Evolutionary conservation across 2,797 vertebrate species (phyloP).

Genomic region (Channa striata): DNA sequence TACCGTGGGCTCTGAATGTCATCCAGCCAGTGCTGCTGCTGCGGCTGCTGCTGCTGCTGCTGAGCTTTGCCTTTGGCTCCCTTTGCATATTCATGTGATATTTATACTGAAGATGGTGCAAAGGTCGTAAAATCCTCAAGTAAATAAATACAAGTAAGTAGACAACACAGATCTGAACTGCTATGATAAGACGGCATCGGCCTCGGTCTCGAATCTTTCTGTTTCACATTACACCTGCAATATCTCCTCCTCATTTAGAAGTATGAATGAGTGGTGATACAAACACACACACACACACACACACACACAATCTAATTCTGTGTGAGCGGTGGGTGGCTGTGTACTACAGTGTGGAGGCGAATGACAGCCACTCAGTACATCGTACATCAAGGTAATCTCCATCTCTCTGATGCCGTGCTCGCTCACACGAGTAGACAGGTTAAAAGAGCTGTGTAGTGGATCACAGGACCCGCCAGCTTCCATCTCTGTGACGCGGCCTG

Average conservation of each 20-base stretch:
- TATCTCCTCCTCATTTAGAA: background rate
- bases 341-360: slow-evolving; percentile 2
- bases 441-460: slow-evolving; percentile 58
- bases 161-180: slow-evolving; percentile 3
- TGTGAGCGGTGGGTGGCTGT: slow-evolving; percentile 15
- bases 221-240: slow-evolving; percentile 6
- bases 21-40: slow-evolving; percentile 20
- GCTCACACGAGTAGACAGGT: slow-evolving; percentile 61
- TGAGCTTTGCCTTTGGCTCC: slow-evolving; percentile 38
- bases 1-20: slow-evolving; percentile 46
- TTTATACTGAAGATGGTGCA: slow-evolving; percentile 40
- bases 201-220: background rate
- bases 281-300: no score
- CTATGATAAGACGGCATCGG: background rate
- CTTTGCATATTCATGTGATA: slow-evolving; percentile 60
- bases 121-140: slow-evolving; percentile 39
- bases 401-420: slow-evolving; percentile 53
- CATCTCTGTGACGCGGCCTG: slow-evolving; percentile 40
- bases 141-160: slow-evolving; percentile 2
- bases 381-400: slow-evolving; percentile 56
- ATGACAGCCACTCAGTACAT: slow-evolving; percentile 43
- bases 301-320: slow-evolving; percentile 12
- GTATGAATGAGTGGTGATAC: background rate
- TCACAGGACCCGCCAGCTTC: slow-evolving; percentile 53
- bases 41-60: slow-evolving; percentile 4